Evolutionary conservation across 2,113 vertebrate genomes (phyloP), one percentile per base, ranked within the genome.

Genomic region (Emydocephalus ijimae): DNA sequence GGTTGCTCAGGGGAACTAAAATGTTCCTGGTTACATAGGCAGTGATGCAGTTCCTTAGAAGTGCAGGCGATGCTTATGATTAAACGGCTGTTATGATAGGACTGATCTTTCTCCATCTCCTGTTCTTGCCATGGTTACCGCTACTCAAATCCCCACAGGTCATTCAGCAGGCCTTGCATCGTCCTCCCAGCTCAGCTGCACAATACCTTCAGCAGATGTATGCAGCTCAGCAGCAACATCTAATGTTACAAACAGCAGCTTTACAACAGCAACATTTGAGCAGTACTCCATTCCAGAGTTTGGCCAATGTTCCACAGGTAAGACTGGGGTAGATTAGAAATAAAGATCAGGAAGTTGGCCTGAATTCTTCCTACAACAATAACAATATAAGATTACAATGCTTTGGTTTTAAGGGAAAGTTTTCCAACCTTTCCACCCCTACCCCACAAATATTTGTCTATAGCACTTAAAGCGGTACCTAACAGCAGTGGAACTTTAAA

Each of bases 201-300:
- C 99, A 99, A 97, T 99, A 99, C 96, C 98, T 99, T 86, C 99
- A 99, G 96, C 99, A 99, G 96, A 99, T 99, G 98, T 99, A 99
- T 0, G 98, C 98, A 3, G 99, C 99, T 50, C 99, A 99, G 93
- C 99, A 99, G 96, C 99, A 99, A 96, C 99, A 99, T 96, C 95
- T 99, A 88, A 98, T 99, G 98, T 97, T 99, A 93, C 99, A 99
- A 95, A 99, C 98, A 0, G 98, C 99, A 29, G 98, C 99, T 52
- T 96, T 99, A 91, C 98, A 98, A 95, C 98, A 98, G 96, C 98
- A 98, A 95, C 98, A 98, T 92, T 94, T 98, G 91, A 98, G 98
- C 97, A 98, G 98, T 97, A 97, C 98, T 90, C 99, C 98, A 91
- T 98, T 98, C 81, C 98, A 98, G 97, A 99, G 98, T 95, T 97